A percentile compares a stretch with the other conserved stretches of the same genome.
phyloP scores from a whole-genome alignment of 2,888 invertebrate genomes.

The Silvanus unidentatus region DNA sequence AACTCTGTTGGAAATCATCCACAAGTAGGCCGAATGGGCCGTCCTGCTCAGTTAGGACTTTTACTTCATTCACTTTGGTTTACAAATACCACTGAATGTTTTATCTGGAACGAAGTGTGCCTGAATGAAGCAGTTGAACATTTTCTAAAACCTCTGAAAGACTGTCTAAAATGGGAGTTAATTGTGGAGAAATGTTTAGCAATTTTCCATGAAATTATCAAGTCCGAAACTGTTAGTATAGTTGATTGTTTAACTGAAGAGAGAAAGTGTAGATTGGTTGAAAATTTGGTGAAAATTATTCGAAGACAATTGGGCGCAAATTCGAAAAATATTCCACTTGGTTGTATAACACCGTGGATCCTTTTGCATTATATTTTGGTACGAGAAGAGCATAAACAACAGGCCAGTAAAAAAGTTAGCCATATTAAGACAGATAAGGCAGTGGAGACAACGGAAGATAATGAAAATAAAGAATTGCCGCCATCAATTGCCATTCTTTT shows the following conservation, averaged over 20 bases:
- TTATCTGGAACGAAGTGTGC: conserved; percentile 72
- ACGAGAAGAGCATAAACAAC: conserved; percentile 63
- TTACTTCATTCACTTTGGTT: conserved; percentile 49
- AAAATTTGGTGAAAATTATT: conserved; percentile 54
- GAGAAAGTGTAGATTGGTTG: conserved; percentile 61
- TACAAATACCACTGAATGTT: conserved; percentile 51
- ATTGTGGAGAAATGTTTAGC: conserved; percentile 44
- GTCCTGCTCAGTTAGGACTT: conserved; percentile 48
- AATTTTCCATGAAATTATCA: conserved; percentile 49
- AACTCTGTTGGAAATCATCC: conserved; percentile 40
- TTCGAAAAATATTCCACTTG: conserved; percentile 57
- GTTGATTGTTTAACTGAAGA: conserved; percentile 51
- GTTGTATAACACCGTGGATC: conserved; percentile 75
- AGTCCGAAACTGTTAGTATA: conserved; percentile 50
- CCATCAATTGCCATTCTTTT: conserved; percentile 71
- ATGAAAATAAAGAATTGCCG: conserved; percentile 53
- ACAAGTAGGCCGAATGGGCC: conserved; percentile 50
- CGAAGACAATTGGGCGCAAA: conserved; percentile 74
- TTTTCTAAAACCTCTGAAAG: conserved; percentile 46
- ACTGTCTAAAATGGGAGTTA: conserved; percentile 42
- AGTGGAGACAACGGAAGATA: conserved; percentile 12
- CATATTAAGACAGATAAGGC: conserved; percentile 35
- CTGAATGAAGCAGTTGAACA: conserved; percentile 64
- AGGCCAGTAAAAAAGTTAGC: conserved; percentile 47
- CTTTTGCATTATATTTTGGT: conserved; percentile 74